These are phyloP conservation scores for Nowickia ferox DNA, from an alignment of 2,888 invertebrate species.

Conservation along the genomic window DNA sequence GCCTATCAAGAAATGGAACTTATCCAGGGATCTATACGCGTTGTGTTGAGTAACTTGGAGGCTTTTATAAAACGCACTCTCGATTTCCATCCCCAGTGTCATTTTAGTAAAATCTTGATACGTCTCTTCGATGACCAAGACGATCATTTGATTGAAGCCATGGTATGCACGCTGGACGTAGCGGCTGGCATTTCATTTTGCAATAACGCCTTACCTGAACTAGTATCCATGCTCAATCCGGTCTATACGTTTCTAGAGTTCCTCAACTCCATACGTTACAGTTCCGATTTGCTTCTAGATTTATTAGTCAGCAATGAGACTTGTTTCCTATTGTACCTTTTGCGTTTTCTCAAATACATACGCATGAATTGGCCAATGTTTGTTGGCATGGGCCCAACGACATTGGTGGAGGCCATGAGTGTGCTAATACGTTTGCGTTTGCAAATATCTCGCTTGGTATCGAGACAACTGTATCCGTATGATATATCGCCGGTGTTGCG, in stretches of 20 bases:
- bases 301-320: slow-evolving; percentile 95
- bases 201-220: slow-evolving; percentile 90
- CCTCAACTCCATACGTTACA: slow-evolving; percentile 91
- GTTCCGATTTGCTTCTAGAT: slow-evolving; percentile 91
- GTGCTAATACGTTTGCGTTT: slow-evolving; percentile 90
- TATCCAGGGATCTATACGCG: slow-evolving; percentile 92
- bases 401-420: slow-evolving; percentile 88
- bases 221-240: slow-evolving; percentile 92
- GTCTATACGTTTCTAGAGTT: slow-evolving; percentile 94
- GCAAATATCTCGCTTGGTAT: slow-evolving; percentile 92
- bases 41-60: slow-evolving; percentile 92
- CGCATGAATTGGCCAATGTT: slow-evolving; percentile 93
- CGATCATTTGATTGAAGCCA: slow-evolving; percentile 94
- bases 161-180: slow-evolving; percentile 95
- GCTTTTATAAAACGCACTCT: slow-evolving; percentile 91
- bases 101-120: slow-evolving; percentile 93
- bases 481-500: slow-evolving; percentile 94
- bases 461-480: slow-evolving; percentile 93
- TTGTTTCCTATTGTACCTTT: slow-evolving; percentile 92
- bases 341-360: slow-evolving; percentile 93
- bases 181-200: slow-evolving; percentile 93
- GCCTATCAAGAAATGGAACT: slow-evolving; percentile 95
- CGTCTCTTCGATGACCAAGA: slow-evolving; percentile 95
- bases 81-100: slow-evolving; percentile 94
- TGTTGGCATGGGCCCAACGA: slow-evolving; percentile 86